phyloP scores from a whole-genome alignment of 1,140 invertebrate genomes.

The Drosophila lini region DNA sequence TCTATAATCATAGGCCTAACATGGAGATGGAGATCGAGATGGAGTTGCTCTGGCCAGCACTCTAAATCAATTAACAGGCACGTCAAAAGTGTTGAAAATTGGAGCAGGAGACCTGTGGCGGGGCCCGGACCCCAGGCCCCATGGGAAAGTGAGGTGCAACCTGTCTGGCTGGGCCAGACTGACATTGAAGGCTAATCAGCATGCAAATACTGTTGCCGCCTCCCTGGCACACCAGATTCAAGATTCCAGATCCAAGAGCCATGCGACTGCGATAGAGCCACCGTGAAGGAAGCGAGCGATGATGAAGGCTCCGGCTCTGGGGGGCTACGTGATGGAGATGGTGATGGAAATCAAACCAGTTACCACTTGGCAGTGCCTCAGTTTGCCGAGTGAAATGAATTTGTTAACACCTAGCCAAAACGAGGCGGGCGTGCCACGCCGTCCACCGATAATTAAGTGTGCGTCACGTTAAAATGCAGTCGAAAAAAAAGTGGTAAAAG shows the following conservation, averaged over 20 bases:
- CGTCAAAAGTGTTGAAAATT: slow-evolving; percentile 83
- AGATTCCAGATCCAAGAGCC: slow-evolving; percentile 60
- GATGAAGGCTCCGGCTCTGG: slow-evolving; percentile 14
- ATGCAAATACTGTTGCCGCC: slow-evolving; percentile 82
- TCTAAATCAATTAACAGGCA: slow-evolving; percentile 82
- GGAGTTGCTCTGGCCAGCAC: slow-evolving; percentile 46
- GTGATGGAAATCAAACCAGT: slow-evolving; percentile 64
- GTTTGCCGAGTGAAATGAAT: slow-evolving; percentile 80
- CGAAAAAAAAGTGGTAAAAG: neutral
- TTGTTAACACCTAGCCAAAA: slow-evolving; percentile 76
- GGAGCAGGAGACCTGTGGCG: slow-evolving; percentile 46
- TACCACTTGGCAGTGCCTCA: slow-evolving; percentile 57
- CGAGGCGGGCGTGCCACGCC: slow-evolving; percentile 55
- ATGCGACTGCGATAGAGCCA: slow-evolving; percentile 71
- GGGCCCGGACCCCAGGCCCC: neutral
- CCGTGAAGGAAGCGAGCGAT: slow-evolving; percentile 26
- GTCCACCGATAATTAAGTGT: slow-evolving; percentile 68
- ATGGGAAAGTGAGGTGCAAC: slow-evolving; percentile 62
- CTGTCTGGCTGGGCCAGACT: slow-evolving; percentile 41
- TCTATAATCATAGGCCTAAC: slow-evolving; percentile 73
- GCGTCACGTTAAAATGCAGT: slow-evolving; percentile 54
- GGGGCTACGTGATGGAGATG: slow-evolving; percentile 29
- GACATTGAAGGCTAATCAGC: slow-evolving; percentile 79
- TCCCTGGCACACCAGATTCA: slow-evolving; percentile 60
- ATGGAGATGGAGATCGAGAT: slow-evolving; percentile 22